These are phyloP conservation scores for Platichthys stellatus DNA, from an alignment of 2,113 vertebrate species.

Conservation along the genomic window DNA sequence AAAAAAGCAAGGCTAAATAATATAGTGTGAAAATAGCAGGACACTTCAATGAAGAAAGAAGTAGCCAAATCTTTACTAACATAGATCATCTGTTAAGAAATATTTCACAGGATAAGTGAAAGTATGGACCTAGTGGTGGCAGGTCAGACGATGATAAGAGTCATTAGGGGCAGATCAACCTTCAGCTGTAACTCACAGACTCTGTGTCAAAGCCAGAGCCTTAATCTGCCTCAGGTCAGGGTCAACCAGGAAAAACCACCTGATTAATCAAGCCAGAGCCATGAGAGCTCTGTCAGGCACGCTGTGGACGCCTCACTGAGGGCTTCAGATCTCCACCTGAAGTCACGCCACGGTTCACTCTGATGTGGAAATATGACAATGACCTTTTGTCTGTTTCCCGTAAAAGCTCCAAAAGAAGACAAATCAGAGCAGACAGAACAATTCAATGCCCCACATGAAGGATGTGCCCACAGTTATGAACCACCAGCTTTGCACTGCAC, in stretches of 20 bases:
- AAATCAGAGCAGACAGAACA: constrained; percentile 3
- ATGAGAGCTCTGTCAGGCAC: not conserved
- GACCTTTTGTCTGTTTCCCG: constrained; percentile 44
- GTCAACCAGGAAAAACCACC: constrained; percentile 12
- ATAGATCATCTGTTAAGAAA: not conserved
- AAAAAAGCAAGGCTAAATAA: not conserved
- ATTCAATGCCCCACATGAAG: constrained; percentile 27
- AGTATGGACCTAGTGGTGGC: too few species aligned
- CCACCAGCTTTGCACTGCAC: not conserved
- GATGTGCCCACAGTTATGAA: constrained; percentile 29
- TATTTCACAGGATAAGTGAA: not conserved
- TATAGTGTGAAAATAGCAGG: not conserved
- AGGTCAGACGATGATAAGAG: not conserved
- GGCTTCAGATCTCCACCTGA: not conserved
- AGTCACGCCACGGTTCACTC: not conserved
- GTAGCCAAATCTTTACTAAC: not conserved
- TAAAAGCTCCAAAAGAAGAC: constrained; percentile 29
- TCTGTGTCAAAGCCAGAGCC: not conserved
- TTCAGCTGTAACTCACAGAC: constrained; percentile 3
- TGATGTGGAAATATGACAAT: constrained; percentile 11
- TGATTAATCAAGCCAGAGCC: constrained; percentile 10
- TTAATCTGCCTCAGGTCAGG: constrained; percentile 1
- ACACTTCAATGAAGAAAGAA: not conserved
- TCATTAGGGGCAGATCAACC: not conserved
- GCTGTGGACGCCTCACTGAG: not conserved